These are phyloP conservation scores for Eulithis testata DNA, from an alignment of 2,888 invertebrate species.

Conservation along the genomic window DNA sequence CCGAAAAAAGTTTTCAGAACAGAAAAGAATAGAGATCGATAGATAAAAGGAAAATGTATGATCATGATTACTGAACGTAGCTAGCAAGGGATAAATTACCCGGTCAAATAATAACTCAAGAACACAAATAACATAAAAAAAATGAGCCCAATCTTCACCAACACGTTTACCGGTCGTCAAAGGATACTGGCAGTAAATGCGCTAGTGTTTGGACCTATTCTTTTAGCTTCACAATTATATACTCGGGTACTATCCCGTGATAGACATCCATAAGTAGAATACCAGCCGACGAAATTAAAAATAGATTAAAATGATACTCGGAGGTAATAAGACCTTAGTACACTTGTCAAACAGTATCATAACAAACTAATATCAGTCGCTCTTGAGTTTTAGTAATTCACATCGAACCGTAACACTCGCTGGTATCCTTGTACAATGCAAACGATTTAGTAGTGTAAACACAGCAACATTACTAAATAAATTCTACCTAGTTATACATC, in stretches of 20 bases:
- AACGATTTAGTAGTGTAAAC: slow-evolving; percentile 64
- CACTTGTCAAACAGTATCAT: slow-evolving; percentile 75
- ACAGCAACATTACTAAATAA: slow-evolving; percentile 75
- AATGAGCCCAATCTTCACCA: not conserved
- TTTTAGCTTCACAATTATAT: not conserved
- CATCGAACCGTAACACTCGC: slow-evolving; percentile 50
- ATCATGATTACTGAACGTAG: slow-evolving; percentile 25
- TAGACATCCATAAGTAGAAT: slow-evolving; percentile 53
- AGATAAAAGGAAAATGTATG: slow-evolving; percentile 36
- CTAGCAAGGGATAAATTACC: slow-evolving; percentile 7
- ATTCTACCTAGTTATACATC: slow-evolving; percentile 57
- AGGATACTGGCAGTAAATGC: not conserved
- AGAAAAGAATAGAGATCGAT: slow-evolving; percentile 42
- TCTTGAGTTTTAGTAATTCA: slow-evolving; percentile 62
- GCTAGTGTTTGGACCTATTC: not conserved
- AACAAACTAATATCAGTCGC: slow-evolving; percentile 74
- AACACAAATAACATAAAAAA: not conserved
- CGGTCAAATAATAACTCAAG: not conserved
- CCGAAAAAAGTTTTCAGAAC: slow-evolving; percentile 38
- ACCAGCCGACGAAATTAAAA: slow-evolving; percentile 70
- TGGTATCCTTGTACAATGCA: slow-evolving; percentile 59
- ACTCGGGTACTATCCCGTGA: slow-evolving; percentile 2
- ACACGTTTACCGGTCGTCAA: not conserved
- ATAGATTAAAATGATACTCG: slow-evolving; percentile 83
- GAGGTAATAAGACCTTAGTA: slow-evolving; percentile 82